Evolutionary conservation across 2,797 vertebrate genomes (phyloP).

Genomic region (Thunnus albacares): DNA sequence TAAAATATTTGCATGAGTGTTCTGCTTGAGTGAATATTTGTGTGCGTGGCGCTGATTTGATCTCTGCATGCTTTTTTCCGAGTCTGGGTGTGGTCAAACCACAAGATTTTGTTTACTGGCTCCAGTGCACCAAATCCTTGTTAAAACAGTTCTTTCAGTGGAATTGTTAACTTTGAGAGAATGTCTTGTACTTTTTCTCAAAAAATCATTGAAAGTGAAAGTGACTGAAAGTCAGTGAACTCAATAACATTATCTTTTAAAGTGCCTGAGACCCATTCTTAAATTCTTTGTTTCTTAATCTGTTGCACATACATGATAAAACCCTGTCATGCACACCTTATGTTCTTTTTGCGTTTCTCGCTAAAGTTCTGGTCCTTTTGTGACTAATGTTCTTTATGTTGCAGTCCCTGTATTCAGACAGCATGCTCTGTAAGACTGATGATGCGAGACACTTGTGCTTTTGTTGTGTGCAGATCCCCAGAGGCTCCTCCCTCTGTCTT

Average conservation of each 20-base stretch:
- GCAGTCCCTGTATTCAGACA: conserved; percentile 25
- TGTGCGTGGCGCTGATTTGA: conserved; percentile 10
- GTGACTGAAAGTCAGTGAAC: too few relatives aligned
- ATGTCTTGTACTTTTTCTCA: background rate
- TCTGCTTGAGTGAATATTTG: background rate
- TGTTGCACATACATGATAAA: conserved; percentile 8
- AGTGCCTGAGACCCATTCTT: background rate
- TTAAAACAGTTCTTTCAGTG: background rate
- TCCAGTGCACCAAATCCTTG: background rate
- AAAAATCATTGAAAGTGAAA: background rate
- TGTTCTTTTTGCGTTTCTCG: conserved; percentile 5
- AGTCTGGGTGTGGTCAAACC: conserved; percentile 58
- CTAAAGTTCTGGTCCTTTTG: background rate
- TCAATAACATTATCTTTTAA: background rate
- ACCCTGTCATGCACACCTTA: conserved; percentile 1
- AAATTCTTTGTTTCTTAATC: background rate
- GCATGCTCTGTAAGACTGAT: conserved; percentile 23
- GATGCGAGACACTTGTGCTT: conserved; percentile 35
- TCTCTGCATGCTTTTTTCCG: conserved; percentile 13
- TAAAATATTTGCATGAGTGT: background rate
- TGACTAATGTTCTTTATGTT: conserved; percentile 19
- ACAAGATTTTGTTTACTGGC: conserved; percentile 17
- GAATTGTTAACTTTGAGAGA: background rate
- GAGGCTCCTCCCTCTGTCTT: conserved; percentile 33
- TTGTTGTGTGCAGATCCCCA: conserved; percentile 35